Conservation (phyloP, 2,797 vertebrate genomes). For the Neostethus bicornis region DNA sequence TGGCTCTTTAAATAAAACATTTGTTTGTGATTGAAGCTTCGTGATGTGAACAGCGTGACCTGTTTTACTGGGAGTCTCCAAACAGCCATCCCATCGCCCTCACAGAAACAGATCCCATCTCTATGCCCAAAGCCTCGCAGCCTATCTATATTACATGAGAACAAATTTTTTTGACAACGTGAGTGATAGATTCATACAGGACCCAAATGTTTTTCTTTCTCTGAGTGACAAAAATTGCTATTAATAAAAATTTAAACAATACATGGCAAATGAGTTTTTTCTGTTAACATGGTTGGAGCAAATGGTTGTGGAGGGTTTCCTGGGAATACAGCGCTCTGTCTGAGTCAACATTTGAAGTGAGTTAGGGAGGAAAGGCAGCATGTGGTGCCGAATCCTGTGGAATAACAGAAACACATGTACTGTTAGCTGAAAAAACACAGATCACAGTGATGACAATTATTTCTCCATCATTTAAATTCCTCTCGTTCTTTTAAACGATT, state of each 20-base stretch:
- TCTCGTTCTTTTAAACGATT: not conserved
- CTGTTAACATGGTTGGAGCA: constrained; percentile 86
- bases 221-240: constrained; percentile 91
- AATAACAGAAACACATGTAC: constrained; percentile 33
- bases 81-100: constrained; percentile 76
- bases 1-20: constrained; percentile 83
- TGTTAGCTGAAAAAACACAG: constrained; percentile 35
- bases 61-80: constrained; percentile 79
- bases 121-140: constrained; percentile 80
- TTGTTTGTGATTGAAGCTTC: constrained; percentile 83
- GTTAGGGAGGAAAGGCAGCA: constrained; percentile 34
- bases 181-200: constrained; percentile 91
- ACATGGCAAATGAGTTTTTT: constrained; percentile 90
- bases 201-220: constrained; percentile 83
- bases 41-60: constrained; percentile 82
- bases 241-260: constrained; percentile 94
- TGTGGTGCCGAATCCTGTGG: constrained; percentile 34
- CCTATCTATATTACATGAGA: constrained; percentile 94
- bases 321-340: constrained; percentile 71
- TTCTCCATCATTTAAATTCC: constrained; percentile 30
- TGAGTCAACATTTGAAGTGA: constrained; percentile 64
- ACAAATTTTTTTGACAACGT: constrained; percentile 94
- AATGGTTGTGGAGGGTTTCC: constrained; percentile 76
- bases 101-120: constrained; percentile 84
- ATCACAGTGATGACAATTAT: constrained; percentile 10